Percentiles rank a stretch among this genome's conserved stretches.
Conservation (phyloP, 2,113 vertebrate genomes). For the Myotis yumanensis region DNA sequence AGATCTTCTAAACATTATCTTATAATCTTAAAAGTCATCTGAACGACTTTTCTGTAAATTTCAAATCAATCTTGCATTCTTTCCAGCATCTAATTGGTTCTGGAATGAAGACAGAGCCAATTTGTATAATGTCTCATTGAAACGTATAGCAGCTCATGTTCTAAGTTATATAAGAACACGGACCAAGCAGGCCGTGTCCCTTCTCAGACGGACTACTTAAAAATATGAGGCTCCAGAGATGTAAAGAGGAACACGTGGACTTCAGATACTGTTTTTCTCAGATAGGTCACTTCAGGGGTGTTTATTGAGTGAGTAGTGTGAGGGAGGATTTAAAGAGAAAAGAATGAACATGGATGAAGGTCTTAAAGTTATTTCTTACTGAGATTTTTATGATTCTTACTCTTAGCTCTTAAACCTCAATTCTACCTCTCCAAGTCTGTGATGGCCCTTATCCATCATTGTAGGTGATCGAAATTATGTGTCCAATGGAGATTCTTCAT, state of each 20-base stretch:
- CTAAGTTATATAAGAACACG: not conserved
- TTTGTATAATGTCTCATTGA: constrained; percentile 51
- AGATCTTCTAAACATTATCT: constrained; percentile 8
- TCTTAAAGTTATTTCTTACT: not conserved
- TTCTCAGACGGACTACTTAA: not conserved
- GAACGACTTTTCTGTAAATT: constrained; percentile 25
- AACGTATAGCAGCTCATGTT: not conserved
- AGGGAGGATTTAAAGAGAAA: not conserved
- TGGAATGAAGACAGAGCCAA: constrained; percentile 70
- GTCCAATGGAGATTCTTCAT: not conserved
- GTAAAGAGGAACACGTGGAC: not conserved
- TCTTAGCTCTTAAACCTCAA: not conserved
- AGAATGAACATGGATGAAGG: not conserved
- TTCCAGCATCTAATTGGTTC: constrained; percentile 74
- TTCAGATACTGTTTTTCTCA: not conserved
- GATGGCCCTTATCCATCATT: not conserved
- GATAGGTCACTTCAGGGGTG: not conserved
- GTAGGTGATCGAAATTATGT: not conserved
- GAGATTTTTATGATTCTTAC: not conserved
- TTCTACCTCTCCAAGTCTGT: not conserved
- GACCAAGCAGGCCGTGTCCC: not conserved
- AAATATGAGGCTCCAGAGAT: not conserved
- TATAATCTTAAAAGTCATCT: not conserved
- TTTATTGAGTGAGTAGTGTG: not conserved
- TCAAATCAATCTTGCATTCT: constrained; percentile 46